Evolutionary conservation across 2,888 invertebrate genomes (phyloP), one percentile per base, ranked within the genome.

Genomic region (Rhogogaster chlorosoma): DNA sequence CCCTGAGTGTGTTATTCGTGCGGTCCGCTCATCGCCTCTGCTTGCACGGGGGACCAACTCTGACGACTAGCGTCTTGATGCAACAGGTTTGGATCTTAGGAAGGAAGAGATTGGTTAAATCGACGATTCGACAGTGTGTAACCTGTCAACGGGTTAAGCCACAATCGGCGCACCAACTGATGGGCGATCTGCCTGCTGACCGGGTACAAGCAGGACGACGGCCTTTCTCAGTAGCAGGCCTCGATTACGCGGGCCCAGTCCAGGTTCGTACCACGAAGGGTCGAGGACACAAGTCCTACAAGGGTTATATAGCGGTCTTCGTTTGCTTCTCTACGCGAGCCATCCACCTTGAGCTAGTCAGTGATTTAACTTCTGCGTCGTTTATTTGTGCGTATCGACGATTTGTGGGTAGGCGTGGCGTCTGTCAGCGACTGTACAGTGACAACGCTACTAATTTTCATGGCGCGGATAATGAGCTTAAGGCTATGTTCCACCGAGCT

Each of bases 61-160:
- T 88, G 9, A 85, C 84, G 9, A 29, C 57, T n/a, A 85, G 85
- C 45, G 26, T 84, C 2, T 57, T 88, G 0, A 77, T 86, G 4
- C 85, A 84, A n/a, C 73, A 64, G 86, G 1, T 53, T 86, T 9
- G 84, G 85, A 1, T 75, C 26, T 18, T 75, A 15, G 29, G 75
- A 2, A 49, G 26, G 12, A 75, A 49, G 29, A 9, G 45, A 26
- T 75, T 75, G 12, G 75, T 75, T 49, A 70, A 38, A 45, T 49
- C 45, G 3, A 53, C 26, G n/a, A 15, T 86, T 61, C 86, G 84
- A 1, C 38, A 29, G 2, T 87, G 88, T 53, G n/a, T 86, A 6
- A n/a, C 29, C 2, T 88, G 86, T 57, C 87, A 83, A 45, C 77
- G 85, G 18, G 70, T 75, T 4, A 84, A 84, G 26, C 87, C 87